Evolutionary conservation across 2,888 invertebrate species (phyloP).

Genomic region (Tiliacea aurago): DNA sequence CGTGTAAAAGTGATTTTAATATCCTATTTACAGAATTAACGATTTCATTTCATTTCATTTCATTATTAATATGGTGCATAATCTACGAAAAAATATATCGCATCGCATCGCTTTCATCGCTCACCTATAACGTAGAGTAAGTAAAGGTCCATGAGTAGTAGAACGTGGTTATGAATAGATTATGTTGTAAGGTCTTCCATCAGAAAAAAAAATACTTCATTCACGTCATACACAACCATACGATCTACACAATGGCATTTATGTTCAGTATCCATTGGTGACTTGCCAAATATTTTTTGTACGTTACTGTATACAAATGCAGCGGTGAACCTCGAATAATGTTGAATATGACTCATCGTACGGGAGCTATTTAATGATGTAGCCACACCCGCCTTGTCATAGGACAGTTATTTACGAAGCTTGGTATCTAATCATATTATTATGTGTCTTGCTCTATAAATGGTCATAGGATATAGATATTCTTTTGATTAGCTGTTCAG

Average conservation of each 20-base stretch:
- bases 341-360: slow-evolving; percentile 47
- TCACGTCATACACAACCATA: neutral
- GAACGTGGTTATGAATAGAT: slow-evolving; percentile 16
- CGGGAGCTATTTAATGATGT: slow-evolving; percentile 43
- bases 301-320: slow-evolving; percentile 22
- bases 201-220: slow-evolving; percentile 8
- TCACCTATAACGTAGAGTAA: neutral
- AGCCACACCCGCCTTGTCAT: slow-evolving; percentile 47
- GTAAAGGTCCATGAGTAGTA: slow-evolving; percentile 3
- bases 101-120: slow-evolving; percentile 1
- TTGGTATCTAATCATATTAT: slow-evolving; percentile 37
- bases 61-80: neutral
- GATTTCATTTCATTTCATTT: no score
- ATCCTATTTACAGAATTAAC: no score
- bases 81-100: neutral
- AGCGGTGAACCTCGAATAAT: slow-evolving; percentile 30
- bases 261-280: slow-evolving; percentile 27
- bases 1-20: no score
- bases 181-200: neutral
- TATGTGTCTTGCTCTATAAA: slow-evolving; percentile 26
- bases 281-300: slow-evolving; percentile 24
- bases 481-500: slow-evolving; percentile 9
- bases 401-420: slow-evolving; percentile 48
- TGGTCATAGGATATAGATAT: neutral
- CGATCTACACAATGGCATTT: slow-evolving; percentile 1